These are phyloP conservation scores for Corythoichthys haematopterus DNA, from an alignment of 2,113 vertebrate genomes.

Conservation along the genomic window DNA sequence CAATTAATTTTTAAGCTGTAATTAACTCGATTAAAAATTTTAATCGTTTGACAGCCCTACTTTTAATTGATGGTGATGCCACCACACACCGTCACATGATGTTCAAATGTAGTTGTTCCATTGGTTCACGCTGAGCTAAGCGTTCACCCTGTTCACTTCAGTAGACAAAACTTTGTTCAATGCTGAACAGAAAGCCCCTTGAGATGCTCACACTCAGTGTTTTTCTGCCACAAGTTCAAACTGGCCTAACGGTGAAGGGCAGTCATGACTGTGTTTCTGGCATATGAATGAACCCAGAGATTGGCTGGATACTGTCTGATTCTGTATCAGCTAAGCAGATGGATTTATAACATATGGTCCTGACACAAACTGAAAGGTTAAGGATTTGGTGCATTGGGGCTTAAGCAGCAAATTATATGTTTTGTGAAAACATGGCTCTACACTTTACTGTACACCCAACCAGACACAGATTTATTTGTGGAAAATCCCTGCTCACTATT, in stretches of 20 bases:
- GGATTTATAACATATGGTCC: neutral
- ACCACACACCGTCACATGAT: neutral
- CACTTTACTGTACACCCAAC: no score
- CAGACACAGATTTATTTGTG: no score
- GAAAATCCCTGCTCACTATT: no score
- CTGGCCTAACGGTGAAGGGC: neutral
- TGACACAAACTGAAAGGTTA: neutral
- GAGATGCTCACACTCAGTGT: neutral
- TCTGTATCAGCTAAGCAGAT: neutral
- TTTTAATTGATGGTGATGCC: no score
- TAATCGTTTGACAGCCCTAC: no score
- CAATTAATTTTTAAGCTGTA: no score
- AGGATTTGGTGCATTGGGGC: neutral
- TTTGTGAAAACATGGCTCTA: no score
- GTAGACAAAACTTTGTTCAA: neutral
- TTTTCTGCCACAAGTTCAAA: neutral
- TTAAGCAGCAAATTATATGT: neutral
- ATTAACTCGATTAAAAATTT: no score
- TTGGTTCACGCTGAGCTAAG: neutral
- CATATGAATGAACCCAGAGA: neutral
- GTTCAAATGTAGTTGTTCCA: neutral
- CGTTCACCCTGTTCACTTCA: neutral
- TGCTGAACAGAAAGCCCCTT: neutral
- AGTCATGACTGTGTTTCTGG: neutral
- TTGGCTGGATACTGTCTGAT: neutral